Evolutionary conservation across 1,140 invertebrate species (phyloP).

Genomic region (Drosophila persimilis): DNA sequence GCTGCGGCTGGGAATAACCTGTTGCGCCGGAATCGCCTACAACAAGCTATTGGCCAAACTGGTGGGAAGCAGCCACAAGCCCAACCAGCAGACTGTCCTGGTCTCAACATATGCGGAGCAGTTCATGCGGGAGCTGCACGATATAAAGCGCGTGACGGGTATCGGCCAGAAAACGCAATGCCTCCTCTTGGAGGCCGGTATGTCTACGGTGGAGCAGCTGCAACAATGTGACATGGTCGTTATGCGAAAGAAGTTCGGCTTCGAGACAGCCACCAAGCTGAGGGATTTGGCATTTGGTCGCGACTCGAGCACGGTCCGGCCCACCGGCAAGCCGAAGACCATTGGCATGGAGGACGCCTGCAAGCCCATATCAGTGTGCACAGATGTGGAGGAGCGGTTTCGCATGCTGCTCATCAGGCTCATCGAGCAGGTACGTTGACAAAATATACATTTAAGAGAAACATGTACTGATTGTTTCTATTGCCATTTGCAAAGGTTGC

Average conservation of each 20-base stretch:
- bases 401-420: slow-evolving; percentile 87
- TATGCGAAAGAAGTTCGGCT: slow-evolving; percentile 86
- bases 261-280: slow-evolving; percentile 87
- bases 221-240: slow-evolving; percentile 86
- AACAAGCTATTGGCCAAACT: slow-evolving; percentile 93
- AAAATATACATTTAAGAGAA: neutral
- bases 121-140: slow-evolving; percentile 86
- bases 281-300: slow-evolving; percentile 88
- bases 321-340: slow-evolving; percentile 87
- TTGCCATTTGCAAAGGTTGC: slow-evolving; percentile 82
- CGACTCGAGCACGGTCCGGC: slow-evolving; percentile 88
- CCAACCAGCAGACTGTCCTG: slow-evolving; percentile 91
- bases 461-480: too few species aligned
- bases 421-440: slow-evolving; percentile 84
- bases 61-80: slow-evolving; percentile 88
- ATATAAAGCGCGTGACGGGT: slow-evolving; percentile 87
- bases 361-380: slow-evolving; percentile 87
- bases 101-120: slow-evolving; percentile 87
- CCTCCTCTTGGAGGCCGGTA: slow-evolving; percentile 86
- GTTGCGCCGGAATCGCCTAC: slow-evolving; percentile 91
- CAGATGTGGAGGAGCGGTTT: slow-evolving; percentile 88
- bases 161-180: slow-evolving; percentile 88
- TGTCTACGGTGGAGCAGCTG: slow-evolving; percentile 87
- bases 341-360: slow-evolving; percentile 91
- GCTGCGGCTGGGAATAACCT: slow-evolving; percentile 88